phyloP scores from a whole-genome alignment of 2,888 invertebrate genomes.

The Cactoblastis cactorum region DNA sequence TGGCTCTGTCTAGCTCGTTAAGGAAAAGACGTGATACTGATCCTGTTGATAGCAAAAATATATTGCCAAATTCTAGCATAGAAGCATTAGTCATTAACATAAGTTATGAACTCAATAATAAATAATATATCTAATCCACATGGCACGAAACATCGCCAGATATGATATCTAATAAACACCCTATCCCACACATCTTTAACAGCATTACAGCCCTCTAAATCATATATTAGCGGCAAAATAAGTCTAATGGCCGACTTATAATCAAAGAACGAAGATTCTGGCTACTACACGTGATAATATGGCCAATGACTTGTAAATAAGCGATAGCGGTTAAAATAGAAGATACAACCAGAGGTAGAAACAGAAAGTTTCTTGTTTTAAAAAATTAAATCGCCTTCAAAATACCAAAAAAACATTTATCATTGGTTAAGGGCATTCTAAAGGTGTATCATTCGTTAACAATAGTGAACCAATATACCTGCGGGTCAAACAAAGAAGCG shows the following conservation, averaged over 20 bases:
- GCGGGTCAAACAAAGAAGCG: no score
- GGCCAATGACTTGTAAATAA: slow-evolving; percentile 18
- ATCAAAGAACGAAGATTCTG: slow-evolving; percentile 73
- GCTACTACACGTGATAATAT: slow-evolving; percentile 50
- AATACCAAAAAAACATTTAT: no score
- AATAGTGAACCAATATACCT: no score
- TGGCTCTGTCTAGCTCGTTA: no score
- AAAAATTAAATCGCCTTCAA: no score
- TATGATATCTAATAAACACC: slow-evolving; percentile 41
- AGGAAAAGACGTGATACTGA: no score
- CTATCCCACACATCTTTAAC: slow-evolving; percentile 29
- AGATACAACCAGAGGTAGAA: no score
- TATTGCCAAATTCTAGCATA: no score
- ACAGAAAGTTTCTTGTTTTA: no score
- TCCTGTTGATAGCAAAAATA: no score
- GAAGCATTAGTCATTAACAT: background rate
- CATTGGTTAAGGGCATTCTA: no score
- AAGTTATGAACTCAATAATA: slow-evolving; percentile 11
- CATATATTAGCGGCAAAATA: slow-evolving; percentile 75
- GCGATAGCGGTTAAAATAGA: slow-evolving; percentile 24
- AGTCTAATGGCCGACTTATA: slow-evolving; percentile 72
- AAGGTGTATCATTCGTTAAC: no score
- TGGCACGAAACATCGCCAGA: slow-evolving; percentile 18
- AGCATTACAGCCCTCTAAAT: slow-evolving; percentile 55
- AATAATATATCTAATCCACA: slow-evolving; percentile 10